Base-by-base conservation (phyloP, 2,888 invertebrate species). In the Thecophora atra region DNA sequence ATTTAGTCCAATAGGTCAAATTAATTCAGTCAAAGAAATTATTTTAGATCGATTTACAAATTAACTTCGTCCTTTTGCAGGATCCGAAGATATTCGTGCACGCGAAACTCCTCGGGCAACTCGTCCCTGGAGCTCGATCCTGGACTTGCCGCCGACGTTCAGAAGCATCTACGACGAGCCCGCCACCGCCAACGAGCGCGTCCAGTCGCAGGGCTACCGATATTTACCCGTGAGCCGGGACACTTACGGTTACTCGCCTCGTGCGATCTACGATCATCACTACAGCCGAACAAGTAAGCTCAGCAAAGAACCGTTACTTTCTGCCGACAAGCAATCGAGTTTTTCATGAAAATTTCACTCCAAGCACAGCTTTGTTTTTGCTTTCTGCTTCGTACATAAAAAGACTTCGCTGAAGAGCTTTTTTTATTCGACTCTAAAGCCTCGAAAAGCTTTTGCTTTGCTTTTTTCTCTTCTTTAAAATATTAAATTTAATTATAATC, bases 81-180 rank as follows among this genome's bases (percentile, higher is more conserved):
- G 95, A 88, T 95, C 95, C 85, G 94, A 96, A 88, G 95, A 96
- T 89, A 93, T 95, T 89, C 92, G 94, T 87, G 95, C 95, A 80
- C 94, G 94, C 85, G 95, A 95, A 83, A 89, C 92, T 85, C 93
- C 93, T 84, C 91, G 90, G 87, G 88, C 91, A 73, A 90, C 91
- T 83, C 89, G 88, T 81, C 89, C 89, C 77, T 83, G 91, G 87
- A 92, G 92, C 88, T 82, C 86, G 71, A 92, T 93, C 82, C 91
- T 91, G 87, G 93, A 94, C 79, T 92, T 93, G 84, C 89, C 93
- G 81, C 87, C 90, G 86, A 88, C 90, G 85, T 94, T 89, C 89
- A 94, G 94, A 89, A 94, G 94, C 81, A 95, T 95, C 90, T 95
- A 91, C 88, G 94, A 95, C 86, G 94, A 94, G 86, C 94, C 95